Percentiles rank a stretch among this genome's conserved stretches.
Conservation (phyloP, 2,113 vertebrate species). For the Sialia sialis region DNA sequence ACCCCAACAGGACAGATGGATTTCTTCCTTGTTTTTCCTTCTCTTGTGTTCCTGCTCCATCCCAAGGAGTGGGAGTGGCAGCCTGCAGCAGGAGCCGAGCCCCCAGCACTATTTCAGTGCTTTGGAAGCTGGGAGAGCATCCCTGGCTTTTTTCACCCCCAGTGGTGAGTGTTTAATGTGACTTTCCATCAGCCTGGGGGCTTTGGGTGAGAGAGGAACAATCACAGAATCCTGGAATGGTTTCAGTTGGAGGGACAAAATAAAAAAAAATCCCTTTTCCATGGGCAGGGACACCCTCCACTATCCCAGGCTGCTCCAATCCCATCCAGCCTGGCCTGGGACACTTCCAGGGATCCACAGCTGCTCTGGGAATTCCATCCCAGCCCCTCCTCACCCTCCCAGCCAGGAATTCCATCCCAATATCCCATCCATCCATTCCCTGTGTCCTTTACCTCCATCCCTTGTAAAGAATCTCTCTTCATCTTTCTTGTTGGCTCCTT, state of each 20-base stretch:
- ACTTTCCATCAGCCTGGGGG: background rate
- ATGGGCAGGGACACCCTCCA: background rate
- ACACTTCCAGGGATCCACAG: background rate
- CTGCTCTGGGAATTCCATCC: background rate
- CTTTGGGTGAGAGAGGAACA: background rate
- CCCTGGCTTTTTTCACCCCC: constrained; percentile 41
- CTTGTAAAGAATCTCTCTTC: background rate
- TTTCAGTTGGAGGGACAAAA: background rate
- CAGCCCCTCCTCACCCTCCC: background rate
- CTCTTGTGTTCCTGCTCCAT: background rate
- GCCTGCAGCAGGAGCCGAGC: background rate
- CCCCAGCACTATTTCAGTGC: constrained; percentile 32
- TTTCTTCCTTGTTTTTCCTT: background rate
- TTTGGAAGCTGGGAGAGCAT: constrained; percentile 14
- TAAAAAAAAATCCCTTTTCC: no score
- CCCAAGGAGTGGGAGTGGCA: rapidly evolving
- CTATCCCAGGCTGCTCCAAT: rapidly evolving
- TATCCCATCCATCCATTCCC: background rate
- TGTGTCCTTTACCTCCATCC: background rate
- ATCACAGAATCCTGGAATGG: background rate
- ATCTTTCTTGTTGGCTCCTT: background rate
- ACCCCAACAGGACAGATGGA: background rate
- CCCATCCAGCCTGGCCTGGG: rapidly evolving
- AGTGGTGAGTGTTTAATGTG: background rate
- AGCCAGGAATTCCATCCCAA: background rate